These are phyloP conservation scores for Hydractinia echinata DNA, from an alignment of 30 jellyfish, hydroid and myxozoan genomes.

Conservation along the genomic window DNA sequence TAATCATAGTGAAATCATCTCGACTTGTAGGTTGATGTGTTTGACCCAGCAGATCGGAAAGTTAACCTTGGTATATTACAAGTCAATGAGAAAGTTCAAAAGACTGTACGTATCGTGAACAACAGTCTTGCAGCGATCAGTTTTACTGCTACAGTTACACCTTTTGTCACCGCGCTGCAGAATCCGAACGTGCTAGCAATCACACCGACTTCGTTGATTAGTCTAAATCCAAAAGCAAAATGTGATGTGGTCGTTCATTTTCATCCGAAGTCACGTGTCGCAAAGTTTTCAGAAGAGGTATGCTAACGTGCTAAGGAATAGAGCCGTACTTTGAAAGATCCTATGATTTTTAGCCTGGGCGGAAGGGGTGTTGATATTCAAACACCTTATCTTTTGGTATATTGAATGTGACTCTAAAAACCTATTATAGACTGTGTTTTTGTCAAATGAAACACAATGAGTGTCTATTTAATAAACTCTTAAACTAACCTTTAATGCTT, in stretches of 20 bases:
- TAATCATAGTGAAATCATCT: neutral
- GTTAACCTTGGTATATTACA: constrained; percentile 76
- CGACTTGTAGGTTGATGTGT: constrained; percentile 72
- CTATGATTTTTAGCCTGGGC: too few species aligned
- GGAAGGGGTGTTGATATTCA: too few species aligned
- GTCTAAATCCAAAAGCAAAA: constrained; percentile 60
- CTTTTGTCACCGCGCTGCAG: constrained; percentile 63
- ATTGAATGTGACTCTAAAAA: too few species aligned
- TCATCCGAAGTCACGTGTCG: constrained; percentile 74
- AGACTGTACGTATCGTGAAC: constrained; percentile 69
- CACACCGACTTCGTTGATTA: constrained; percentile 49
- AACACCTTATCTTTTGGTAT: too few species aligned
- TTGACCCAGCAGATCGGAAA: constrained; percentile 60
- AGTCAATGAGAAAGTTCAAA: constrained; percentile 47
- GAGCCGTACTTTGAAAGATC: too few species aligned
- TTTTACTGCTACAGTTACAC: constrained; percentile 61
- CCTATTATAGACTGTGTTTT: too few species aligned
- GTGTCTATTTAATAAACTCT: too few species aligned
- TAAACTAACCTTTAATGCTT: too few species aligned
- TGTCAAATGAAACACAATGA: too few species aligned
- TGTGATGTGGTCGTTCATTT: constrained; percentile 49
- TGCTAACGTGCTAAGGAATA: neutral
- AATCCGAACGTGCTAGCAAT: constrained; percentile 51
- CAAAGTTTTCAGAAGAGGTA: constrained; percentile 91
- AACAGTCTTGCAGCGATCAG: constrained; percentile 74